phyloP scores from a whole-genome alignment of 2,113 vertebrate species.

The Hucho hucho region DNA sequence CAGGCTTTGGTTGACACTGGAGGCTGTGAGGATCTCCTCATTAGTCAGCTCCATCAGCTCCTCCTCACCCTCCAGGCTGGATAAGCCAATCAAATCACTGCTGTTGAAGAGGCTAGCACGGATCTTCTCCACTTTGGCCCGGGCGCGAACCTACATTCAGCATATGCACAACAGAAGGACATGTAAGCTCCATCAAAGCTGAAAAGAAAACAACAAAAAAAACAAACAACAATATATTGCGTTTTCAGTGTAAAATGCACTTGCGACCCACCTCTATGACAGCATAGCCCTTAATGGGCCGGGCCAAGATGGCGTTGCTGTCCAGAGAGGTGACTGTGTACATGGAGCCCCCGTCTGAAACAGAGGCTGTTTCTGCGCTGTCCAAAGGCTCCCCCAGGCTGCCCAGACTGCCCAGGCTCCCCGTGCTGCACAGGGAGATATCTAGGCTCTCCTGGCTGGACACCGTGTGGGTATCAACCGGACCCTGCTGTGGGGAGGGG shows the following conservation, averaged over 20 bases:
- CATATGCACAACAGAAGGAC: neutral
- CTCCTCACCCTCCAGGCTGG: conserved; percentile 93
- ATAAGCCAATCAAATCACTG: conserved; percentile 94
- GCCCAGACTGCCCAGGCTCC: conserved; percentile 91
- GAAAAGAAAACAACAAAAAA: neutral
- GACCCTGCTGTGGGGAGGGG: conserved; percentile 62
- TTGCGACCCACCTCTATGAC: conserved; percentile 87
- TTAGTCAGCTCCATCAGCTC: conserved; percentile 97
- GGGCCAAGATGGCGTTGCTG: conserved; percentile 74
- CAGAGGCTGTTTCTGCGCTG: conserved; percentile 78
- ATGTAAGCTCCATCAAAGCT: neutral
- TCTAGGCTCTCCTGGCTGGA: conserved; percentile 97
- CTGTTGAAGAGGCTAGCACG: conserved; percentile 97
- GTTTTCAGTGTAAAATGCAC: neutral
- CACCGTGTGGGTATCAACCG: conserved; percentile 83
- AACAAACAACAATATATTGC: neutral
- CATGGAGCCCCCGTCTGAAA: conserved; percentile 86
- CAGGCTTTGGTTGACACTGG: conserved; percentile 95
- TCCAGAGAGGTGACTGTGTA: conserved; percentile 88
- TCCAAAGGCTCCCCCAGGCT: conserved; percentile 90
- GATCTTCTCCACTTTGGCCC: conserved; percentile 97
- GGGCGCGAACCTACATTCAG: conserved; percentile 69
- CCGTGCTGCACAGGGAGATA: conserved; percentile 91
- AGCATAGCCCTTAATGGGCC: conserved; percentile 95
- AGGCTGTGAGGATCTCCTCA: conserved; percentile 96